phyloP scores from a whole-genome alignment of 2,888 invertebrate genomes.

The Chesias legatella region DNA sequence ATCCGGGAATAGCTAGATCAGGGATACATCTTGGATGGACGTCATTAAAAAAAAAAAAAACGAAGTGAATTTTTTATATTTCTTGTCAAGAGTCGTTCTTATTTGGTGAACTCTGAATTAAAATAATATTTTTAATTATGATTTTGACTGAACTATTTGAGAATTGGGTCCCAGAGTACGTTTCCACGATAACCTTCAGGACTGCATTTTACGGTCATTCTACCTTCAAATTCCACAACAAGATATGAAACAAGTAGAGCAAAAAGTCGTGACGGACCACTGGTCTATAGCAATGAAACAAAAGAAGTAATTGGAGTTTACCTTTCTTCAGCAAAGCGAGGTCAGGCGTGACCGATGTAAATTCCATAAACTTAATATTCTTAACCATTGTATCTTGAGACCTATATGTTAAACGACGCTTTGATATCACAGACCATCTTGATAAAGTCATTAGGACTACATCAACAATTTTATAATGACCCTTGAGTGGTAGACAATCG shows the following conservation, averaged over 20 bases:
- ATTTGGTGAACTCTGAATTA: too few species aligned
- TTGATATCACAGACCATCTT: conserved; percentile 3
- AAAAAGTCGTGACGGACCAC: conserved; percentile 48
- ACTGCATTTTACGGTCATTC: neutral
- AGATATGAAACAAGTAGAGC: conserved; percentile 40
- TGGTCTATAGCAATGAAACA: conserved; percentile 57
- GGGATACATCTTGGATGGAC: too few species aligned
- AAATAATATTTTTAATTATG: too few species aligned
- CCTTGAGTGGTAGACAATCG: conserved; percentile 10
- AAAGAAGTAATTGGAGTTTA: conserved; percentile 60
- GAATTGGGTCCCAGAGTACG: too few species aligned
- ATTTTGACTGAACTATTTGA: too few species aligned
- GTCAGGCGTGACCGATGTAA: conserved; percentile 66
- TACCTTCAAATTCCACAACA: conserved; percentile 32
- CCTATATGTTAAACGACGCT: conserved; percentile 20
- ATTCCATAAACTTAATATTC: conserved; percentile 57
- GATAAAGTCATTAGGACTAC: conserved; percentile 2
- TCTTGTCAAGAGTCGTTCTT: too few species aligned
- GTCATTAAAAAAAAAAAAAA: too few species aligned
- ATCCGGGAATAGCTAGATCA: too few species aligned
- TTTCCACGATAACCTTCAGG: too few species aligned
- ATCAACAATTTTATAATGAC: conserved; percentile 6
- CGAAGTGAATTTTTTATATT: too few species aligned
- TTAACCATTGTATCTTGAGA: conserved; percentile 36
- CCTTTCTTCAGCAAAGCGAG: conserved; percentile 73